These are phyloP conservation scores for Tineola bisselliella DNA, from an alignment of 2,888 invertebrate species.

Conservation along the genomic window DNA sequence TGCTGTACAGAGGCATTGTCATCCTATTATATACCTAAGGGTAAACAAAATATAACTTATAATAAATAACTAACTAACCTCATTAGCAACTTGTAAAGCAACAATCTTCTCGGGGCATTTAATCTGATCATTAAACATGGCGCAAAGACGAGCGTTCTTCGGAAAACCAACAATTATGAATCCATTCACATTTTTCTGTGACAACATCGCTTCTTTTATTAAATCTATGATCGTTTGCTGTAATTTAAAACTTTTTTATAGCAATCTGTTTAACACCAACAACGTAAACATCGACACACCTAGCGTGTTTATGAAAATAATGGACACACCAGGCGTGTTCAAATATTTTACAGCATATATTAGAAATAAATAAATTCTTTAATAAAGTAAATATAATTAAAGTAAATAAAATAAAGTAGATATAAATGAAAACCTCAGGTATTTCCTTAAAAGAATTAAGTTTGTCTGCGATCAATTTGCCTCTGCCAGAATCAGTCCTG, in stretches of 20 bases:
- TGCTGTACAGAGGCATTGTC: no score
- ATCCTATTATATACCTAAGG: no score
- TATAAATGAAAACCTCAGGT: constrained; percentile 37
- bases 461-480: constrained; percentile 54
- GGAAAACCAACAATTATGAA: constrained; percentile 69
- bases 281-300: not conserved
- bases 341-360: no score
- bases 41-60: no score
- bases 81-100: constrained; percentile 53
- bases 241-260: not conserved
- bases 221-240: constrained; percentile 65
- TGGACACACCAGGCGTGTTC: no score
- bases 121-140: constrained; percentile 54
- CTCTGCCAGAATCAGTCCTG: constrained; percentile 56
- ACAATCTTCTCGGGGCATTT: constrained; percentile 63
- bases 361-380: no score
- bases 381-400: no score
- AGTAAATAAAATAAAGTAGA: no score
- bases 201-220: constrained; percentile 65
- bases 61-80: constrained; percentile 26
- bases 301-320: no score
- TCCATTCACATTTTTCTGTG: constrained; percentile 51
- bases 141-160: constrained; percentile 58
- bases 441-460: constrained; percentile 48
- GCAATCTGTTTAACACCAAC: no score